Percentiles rank a stretch among this genome's conserved stretches.
Conservation (phyloP, 2,888 invertebrate genomes). For the Nomada hirtipes region DNA sequence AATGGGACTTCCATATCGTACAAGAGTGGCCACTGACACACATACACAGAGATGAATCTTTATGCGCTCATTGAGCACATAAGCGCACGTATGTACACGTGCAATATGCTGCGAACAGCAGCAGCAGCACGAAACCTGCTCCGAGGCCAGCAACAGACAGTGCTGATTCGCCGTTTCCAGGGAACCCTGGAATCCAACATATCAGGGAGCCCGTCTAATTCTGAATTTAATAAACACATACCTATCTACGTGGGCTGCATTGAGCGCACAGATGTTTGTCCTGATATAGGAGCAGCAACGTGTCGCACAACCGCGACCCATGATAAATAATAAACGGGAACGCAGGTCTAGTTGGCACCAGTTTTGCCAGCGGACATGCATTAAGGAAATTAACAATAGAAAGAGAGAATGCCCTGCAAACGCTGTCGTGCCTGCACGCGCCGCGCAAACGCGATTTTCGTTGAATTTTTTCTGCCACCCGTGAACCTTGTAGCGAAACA, state of each 20-base stretch:
- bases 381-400: slow-evolving; percentile 36
- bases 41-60: slow-evolving; percentile 36
- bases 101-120: slow-evolving; percentile 50
- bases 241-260: slow-evolving; percentile 60
- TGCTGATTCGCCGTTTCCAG: slow-evolving; percentile 63
- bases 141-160: slow-evolving; percentile 41
- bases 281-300: slow-evolving; percentile 1
- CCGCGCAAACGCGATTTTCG: background rate
- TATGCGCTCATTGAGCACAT: slow-evolving; percentile 31
- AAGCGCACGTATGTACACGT: slow-evolving; percentile 49
- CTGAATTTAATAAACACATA: slow-evolving; percentile 80
- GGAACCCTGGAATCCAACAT: slow-evolving; percentile 70
- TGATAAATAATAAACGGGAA: slow-evolving; percentile 34
- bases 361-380: slow-evolving; percentile 3
- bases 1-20: slow-evolving; percentile 8
- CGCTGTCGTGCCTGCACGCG: background rate
- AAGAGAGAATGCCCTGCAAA: background rate
- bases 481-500: background rate
- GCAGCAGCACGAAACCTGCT: slow-evolving; percentile 31
- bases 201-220: slow-evolving; percentile 70
- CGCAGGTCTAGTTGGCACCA: background rate
- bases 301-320: background rate
- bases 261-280: slow-evolving; percentile 52
- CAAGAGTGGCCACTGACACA: slow-evolving; percentile 22
- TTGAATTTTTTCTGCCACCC: background rate